A percentile compares a stretch with the other conserved stretches of the same genome.
Evolutionary conservation across 2,113 vertebrate species (phyloP).

Genomic region (Lagopus muta): DNA sequence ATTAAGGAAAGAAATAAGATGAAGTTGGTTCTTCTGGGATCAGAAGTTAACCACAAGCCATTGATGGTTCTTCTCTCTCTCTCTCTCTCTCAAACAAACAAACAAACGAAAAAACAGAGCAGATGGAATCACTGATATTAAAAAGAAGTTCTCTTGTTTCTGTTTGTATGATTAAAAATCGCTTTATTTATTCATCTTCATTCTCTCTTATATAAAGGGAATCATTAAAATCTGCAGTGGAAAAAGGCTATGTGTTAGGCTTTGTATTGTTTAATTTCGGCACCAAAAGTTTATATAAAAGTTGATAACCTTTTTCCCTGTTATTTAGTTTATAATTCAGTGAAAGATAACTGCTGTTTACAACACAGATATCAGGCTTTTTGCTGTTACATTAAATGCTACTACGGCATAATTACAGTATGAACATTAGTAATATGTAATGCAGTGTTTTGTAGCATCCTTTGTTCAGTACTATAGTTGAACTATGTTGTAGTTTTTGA

Average conservation of each 20-base stretch:
- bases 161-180: neutral
- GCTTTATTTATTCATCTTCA: neutral
- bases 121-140: slow-evolving; percentile 26
- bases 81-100: too few relatives aligned
- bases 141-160: neutral
- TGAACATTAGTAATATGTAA: neutral
- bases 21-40: slow-evolving; percentile 30
- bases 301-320: neutral
- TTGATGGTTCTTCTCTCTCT: neutral
- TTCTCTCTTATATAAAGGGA: neutral
- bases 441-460: neutral
- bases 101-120: neutral
- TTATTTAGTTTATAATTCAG: neutral
- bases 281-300: neutral
- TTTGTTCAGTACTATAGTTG: neutral
- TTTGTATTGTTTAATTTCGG: neutral
- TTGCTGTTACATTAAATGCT: neutral
- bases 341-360: neutral
- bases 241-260: neutral
- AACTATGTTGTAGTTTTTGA: neutral
- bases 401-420: neutral
- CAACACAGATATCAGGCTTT: neutral
- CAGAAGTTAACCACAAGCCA: slow-evolving; percentile 31
- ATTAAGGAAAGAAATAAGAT: slow-evolving; percentile 52
- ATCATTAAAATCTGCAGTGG: neutral